A percentile compares a stretch with the other conserved stretches of the same genome.
These are phyloP conservation scores for Anorthoa munda DNA, from an alignment of 2,888 invertebrate genomes.

Conservation along the genomic window DNA sequence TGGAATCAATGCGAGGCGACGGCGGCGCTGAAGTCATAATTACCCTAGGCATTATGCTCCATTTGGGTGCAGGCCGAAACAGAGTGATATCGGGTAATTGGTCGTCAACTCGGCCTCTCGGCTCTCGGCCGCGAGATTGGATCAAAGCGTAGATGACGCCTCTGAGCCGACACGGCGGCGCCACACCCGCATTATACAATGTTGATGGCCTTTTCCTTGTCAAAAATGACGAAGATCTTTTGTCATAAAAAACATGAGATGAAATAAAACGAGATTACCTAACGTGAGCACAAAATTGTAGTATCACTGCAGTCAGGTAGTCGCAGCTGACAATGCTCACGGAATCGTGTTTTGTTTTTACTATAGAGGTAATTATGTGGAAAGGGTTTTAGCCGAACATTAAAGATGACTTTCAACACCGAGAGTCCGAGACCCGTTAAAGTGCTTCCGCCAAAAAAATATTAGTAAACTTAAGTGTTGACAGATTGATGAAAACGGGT, in stretches of 20 bases:
- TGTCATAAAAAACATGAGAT: constrained; percentile 87
- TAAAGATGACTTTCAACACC: background rate
- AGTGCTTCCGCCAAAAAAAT: constrained; percentile 1
- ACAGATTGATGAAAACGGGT: background rate
- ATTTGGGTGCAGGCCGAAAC: constrained; percentile 87
- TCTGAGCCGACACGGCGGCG: constrained; percentile 85
- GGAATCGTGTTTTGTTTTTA: constrained; percentile 57
- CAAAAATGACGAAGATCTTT: constrained; percentile 91
- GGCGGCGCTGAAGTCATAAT: constrained; percentile 86
- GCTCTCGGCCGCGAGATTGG: constrained; percentile 80
- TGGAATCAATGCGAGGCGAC: constrained; percentile 77
- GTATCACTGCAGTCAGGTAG: constrained; percentile 84
- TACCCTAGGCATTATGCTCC: constrained; percentile 90
- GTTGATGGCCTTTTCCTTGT: constrained; percentile 91
- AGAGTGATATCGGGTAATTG: constrained; percentile 90
- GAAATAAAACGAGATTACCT: constrained; percentile 88
- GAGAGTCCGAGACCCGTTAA: background rate
- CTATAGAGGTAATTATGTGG: constrained; percentile 44
- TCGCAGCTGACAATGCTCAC: constrained; percentile 63
- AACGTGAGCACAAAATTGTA: constrained; percentile 86
- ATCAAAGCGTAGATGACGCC: constrained; percentile 86
- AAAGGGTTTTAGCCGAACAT: constrained; percentile 29
- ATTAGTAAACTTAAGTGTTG: background rate
- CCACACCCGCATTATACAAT: constrained; percentile 87
- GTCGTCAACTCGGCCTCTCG: constrained; percentile 83